phyloP scores from a whole-genome alignment of 2,888 invertebrate species.

The Flexamia atlantica region DNA sequence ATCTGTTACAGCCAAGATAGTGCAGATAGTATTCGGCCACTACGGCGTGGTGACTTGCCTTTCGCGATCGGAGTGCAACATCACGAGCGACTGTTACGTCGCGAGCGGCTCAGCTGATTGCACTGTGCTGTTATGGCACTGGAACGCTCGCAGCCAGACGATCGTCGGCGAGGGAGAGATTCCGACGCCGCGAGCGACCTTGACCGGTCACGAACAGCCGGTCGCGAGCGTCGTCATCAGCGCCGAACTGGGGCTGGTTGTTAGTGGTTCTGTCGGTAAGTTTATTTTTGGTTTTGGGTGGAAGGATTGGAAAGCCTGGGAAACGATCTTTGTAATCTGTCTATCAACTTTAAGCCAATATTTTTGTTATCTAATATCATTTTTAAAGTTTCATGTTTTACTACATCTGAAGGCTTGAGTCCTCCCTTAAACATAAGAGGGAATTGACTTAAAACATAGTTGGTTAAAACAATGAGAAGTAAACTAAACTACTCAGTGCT shows the following conservation, averaged over 20 bases:
- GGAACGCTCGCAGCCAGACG: conserved; percentile 97
- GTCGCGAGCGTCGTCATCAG: conserved; percentile 97
- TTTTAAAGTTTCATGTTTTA: too few relatives aligned
- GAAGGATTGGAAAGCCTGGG: too few relatives aligned
- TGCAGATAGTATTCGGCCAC: conserved; percentile 99
- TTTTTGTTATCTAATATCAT: too few relatives aligned
- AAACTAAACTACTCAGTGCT: too few relatives aligned
- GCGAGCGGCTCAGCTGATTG: conserved; percentile 99
- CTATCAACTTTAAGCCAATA: too few relatives aligned
- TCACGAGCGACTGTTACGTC: conserved; percentile 99
- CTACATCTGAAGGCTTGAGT: too few relatives aligned
- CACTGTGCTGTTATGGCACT: conserved; percentile 99
- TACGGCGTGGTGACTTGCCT: conserved; percentile 99
- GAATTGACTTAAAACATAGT: too few relatives aligned
- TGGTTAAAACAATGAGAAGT: too few relatives aligned
- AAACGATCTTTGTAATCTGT: too few relatives aligned
- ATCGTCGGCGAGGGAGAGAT: conserved; percentile 98
- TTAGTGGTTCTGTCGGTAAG: conserved; percentile 89
- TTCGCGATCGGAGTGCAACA: conserved; percentile 98
- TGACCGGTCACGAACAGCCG: conserved; percentile 98
- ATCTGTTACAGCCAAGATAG: conserved; percentile 89
- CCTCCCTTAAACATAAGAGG: too few relatives aligned
- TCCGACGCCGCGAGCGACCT: conserved; percentile 96
- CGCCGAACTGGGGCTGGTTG: conserved; percentile 97
- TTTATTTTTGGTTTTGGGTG: not conserved